A percentile compares a stretch with the other conserved stretches of the same genome.
phyloP scores from a whole-genome alignment of 2,113 vertebrate genomes.

The Castor canadensis region DNA sequence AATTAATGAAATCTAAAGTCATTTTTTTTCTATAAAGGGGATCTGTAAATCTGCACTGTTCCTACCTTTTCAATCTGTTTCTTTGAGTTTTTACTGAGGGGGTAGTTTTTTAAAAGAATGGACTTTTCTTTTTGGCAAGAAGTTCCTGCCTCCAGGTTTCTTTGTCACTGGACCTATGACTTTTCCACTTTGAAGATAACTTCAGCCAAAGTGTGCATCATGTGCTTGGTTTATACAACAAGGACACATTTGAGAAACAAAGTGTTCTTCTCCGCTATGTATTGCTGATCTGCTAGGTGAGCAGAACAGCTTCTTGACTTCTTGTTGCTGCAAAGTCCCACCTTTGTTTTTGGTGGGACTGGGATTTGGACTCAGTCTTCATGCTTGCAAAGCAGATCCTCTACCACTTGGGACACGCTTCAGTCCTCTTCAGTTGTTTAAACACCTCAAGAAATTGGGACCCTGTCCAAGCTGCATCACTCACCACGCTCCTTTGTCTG shows the following conservation, averaged over 20 bases:
- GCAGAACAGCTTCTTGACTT: constrained; percentile 93
- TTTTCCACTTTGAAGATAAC: constrained; percentile 91
- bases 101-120: constrained; percentile 31
- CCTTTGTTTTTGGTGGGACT: too few species aligned
- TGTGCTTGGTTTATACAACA: constrained; percentile 86
- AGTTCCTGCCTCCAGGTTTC: constrained; percentile 85
- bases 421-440: constrained; percentile 94
- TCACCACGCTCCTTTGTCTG: not conserved
- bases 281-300: constrained; percentile 87
- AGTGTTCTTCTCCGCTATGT: constrained; percentile 89
- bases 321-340: too few species aligned
- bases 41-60: not conserved
- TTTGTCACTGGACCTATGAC: constrained; percentile 90
- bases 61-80: constrained; percentile 31
- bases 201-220: constrained; percentile 90
- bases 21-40: constrained; percentile 54
- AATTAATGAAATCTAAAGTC: constrained; percentile 42
- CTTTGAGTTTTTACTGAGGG: constrained; percentile 86
- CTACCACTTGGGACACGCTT: too few species aligned
- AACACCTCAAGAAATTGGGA: constrained; percentile 82
- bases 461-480: not conserved
- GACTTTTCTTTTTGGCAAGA: not conserved
- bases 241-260: constrained; percentile 91
- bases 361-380: too few species aligned
- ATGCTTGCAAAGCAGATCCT: too few species aligned